Percentiles rank a stretch among this genome's conserved stretches.
Conservation (phyloP, 2,113 vertebrate genomes). For the Megaleporinus macrocephalus region DNA sequence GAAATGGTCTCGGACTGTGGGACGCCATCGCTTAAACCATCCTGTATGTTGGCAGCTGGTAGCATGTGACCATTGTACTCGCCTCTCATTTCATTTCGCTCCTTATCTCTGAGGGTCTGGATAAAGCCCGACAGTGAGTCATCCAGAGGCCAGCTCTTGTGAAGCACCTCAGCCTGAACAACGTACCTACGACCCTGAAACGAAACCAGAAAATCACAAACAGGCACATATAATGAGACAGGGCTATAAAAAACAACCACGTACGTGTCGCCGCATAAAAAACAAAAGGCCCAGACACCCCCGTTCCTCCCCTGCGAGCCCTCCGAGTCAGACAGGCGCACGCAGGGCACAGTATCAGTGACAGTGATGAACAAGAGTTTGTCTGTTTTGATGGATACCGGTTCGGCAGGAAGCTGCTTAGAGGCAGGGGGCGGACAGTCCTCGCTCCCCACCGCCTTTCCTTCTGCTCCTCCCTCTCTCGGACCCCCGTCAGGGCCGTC, state of each 20-base stretch:
- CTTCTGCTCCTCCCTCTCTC: constrained; percentile 7
- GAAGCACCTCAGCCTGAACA: constrained; percentile 83
- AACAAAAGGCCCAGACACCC: background rate
- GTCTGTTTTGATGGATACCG: constrained; percentile 51
- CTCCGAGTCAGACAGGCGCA: constrained; percentile 6
- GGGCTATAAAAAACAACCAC: constrained; percentile 14
- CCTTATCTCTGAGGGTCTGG: constrained; percentile 77
- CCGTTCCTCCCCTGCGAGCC: background rate
- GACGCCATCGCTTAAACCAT: background rate
- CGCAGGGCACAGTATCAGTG: constrained; percentile 7
- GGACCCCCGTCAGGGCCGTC: constrained; percentile 32
- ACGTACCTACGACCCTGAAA: constrained; percentile 84
- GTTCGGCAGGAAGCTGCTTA: constrained; percentile 32
- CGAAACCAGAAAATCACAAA: constrained; percentile 8
- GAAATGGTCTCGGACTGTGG: too few relatives aligned
- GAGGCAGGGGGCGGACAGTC: constrained; percentile 18
- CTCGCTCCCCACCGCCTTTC: constrained; percentile 28
- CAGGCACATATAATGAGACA: background rate
- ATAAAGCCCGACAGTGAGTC: constrained; percentile 79
- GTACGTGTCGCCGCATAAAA: background rate
- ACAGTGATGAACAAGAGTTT: constrained; percentile 40
- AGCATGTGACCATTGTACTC: constrained; percentile 17
- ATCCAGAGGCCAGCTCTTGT: constrained; percentile 85
- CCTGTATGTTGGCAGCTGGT: background rate
- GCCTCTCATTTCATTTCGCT: constrained; percentile 85